These are phyloP conservation scores for Paramormyrops hopkinsi DNA, from an alignment of 2,797 vertebrate species.

Conservation along the genomic window DNA sequence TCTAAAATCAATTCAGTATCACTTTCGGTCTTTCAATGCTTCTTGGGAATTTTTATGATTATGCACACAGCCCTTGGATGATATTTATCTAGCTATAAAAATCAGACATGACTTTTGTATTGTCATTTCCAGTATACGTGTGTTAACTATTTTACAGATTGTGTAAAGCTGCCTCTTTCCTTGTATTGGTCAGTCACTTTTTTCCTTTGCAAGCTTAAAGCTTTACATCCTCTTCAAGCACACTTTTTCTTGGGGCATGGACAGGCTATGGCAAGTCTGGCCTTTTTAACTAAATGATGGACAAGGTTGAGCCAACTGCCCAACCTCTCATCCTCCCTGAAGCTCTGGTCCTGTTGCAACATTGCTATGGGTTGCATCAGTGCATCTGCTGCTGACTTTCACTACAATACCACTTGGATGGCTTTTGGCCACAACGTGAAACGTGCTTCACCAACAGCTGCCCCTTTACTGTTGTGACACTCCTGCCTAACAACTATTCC, in stretches of 20 bases:
- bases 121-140: background rate
- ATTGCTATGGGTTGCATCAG: constrained; percentile 16
- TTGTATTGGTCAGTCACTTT: background rate
- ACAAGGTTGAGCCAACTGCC: background rate
- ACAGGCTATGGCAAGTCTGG: background rate
- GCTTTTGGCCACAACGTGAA: background rate
- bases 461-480: background rate
- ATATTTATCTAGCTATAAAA: constrained; percentile 3
- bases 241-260: background rate
- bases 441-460: background rate
- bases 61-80: background rate
- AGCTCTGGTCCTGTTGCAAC: background rate
- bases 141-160: background rate
- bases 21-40: background rate
- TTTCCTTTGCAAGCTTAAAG: background rate
- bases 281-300: background rate
- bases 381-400: background rate
- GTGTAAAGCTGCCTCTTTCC: background rate
- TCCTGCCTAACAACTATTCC: background rate
- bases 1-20: background rate
- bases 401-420: background rate
- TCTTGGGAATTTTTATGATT: background rate
- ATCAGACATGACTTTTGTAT: background rate
- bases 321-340: background rate
- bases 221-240: background rate